These are phyloP conservation scores for Crotalus horridus DNA, from an alignment of 2,113 vertebrate genomes.

Conservation along the genomic window DNA sequence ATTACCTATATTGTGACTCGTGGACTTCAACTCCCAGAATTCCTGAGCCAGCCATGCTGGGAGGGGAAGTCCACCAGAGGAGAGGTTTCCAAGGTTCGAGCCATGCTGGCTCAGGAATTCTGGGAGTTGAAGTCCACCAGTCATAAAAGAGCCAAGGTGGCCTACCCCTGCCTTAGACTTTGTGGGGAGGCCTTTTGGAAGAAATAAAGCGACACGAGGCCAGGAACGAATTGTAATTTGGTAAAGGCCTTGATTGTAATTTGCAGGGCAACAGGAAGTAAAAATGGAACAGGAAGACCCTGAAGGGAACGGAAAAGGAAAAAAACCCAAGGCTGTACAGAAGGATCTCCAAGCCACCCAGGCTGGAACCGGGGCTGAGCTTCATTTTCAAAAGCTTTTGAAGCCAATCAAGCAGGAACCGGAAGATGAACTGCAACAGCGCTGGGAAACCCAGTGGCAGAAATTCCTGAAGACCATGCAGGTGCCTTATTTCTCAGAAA, in stretches of 20 bases:
- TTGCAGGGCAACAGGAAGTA: not conserved
- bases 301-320: not conserved
- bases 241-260: not conserved
- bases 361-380: not conserved
- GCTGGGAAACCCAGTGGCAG: constrained; percentile 8
- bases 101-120: too few relatives aligned
- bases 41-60: too few relatives aligned
- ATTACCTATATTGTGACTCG: too few relatives aligned
- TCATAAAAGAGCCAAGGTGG: too few relatives aligned
- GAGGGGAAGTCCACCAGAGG: too few relatives aligned
- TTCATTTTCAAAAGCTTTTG: not conserved
- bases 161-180: not conserved
- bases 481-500: not conserved
- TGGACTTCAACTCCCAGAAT: too few relatives aligned
- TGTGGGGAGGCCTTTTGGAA: not conserved
- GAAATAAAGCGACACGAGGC: not conserved
- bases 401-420: not conserved
- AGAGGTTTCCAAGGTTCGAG: too few relatives aligned
- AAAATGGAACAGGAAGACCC: not conserved
- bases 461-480: not conserved
- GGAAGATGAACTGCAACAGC: not conserved
- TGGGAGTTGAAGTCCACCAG: too few relatives aligned
- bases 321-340: not conserved
- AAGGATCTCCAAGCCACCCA: not conserved
- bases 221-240: too few relatives aligned